Conservation (phyloP, 2,888 invertebrate genomes). For the Fissipunctia ypsillon region DNA sequence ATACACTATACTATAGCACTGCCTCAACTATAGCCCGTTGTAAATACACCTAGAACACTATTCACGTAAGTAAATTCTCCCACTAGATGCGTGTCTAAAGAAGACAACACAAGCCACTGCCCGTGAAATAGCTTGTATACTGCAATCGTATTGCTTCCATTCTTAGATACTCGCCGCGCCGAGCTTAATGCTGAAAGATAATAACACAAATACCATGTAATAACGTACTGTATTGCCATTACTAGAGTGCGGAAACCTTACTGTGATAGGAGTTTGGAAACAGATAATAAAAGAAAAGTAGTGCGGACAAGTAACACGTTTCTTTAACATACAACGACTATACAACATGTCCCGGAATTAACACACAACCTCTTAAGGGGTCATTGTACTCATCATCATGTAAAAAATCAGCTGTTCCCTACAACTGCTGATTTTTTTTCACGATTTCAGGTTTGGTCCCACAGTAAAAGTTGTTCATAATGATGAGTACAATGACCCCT, state of each 20-base stretch:
- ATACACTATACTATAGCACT: no score
- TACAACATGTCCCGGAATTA: no score
- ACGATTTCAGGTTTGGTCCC: no score
- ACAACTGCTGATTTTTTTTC: no score
- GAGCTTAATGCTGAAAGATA: slow-evolving; percentile 58
- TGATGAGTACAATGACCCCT: no score
- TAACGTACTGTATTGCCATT: slow-evolving; percentile 42
- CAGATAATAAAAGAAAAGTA: slow-evolving; percentile 1
- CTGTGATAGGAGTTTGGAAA: slow-evolving; percentile 22
- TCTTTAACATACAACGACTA: no score
- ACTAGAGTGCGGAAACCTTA: slow-evolving; percentile 20
- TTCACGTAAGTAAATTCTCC: not conserved
- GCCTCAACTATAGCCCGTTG: no score
- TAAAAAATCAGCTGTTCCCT: no score
- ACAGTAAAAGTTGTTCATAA: no score
- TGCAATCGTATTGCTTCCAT: slow-evolving; percentile 62
- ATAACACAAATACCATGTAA: slow-evolving; percentile 60
- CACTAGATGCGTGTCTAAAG: slow-evolving; percentile 53
- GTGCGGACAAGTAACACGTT: not conserved
- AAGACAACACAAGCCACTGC: slow-evolving; percentile 65
- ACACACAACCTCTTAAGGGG: no score
- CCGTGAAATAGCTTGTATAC: slow-evolving; percentile 73
- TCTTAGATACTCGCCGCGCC: slow-evolving; percentile 61
- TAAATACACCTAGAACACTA: not conserved
- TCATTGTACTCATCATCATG: no score